These are phyloP conservation scores for Macropis europaea DNA, from an alignment of 2,888 invertebrate species.

Conservation along the genomic window DNA sequence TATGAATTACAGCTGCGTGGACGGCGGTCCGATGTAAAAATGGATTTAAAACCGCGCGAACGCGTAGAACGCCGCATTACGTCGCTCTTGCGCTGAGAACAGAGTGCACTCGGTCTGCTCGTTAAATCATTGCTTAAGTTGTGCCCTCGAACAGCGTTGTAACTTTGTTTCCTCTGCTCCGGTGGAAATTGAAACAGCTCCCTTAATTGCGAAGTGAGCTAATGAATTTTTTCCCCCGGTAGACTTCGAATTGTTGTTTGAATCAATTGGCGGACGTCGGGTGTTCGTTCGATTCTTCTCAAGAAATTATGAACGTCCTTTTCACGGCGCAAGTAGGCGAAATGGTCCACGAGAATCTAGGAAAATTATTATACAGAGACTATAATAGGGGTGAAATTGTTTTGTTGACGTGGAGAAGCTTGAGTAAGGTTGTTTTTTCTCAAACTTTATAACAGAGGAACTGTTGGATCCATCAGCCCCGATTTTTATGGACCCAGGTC, in stretches of 20 bases:
- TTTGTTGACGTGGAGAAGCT: too few species aligned
- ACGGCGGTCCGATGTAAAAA: neutral
- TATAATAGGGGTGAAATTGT: too few species aligned
- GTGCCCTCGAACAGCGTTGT: neutral
- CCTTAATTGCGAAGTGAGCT: too few species aligned
- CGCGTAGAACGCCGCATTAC: slow-evolving; percentile 6
- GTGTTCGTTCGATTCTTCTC: too few species aligned
- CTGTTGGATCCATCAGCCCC: too few species aligned
- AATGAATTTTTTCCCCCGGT: too few species aligned
- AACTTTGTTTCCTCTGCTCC: neutral
- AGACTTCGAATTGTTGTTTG: too few species aligned
- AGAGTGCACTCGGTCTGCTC: slow-evolving; percentile 9
- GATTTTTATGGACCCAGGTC: too few species aligned
- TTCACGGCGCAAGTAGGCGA: neutral
- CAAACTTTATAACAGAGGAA: too few species aligned
- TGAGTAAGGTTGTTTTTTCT: too few species aligned
- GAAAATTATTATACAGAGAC: too few species aligned
- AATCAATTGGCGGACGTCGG: neutral
- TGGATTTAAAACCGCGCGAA: slow-evolving; percentile 4
- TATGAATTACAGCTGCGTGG: neutral
- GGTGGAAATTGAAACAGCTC: neutral
- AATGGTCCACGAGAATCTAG: too few species aligned
- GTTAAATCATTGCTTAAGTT: slow-evolving; percentile 14
- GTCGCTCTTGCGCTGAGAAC: slow-evolving; percentile 7
- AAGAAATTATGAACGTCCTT: neutral